A percentile compares a stretch with the other conserved stretches of the same genome.
Evolutionary conservation across 1,140 invertebrate species (phyloP).

Genomic region (Aphis gossypii): DNA sequence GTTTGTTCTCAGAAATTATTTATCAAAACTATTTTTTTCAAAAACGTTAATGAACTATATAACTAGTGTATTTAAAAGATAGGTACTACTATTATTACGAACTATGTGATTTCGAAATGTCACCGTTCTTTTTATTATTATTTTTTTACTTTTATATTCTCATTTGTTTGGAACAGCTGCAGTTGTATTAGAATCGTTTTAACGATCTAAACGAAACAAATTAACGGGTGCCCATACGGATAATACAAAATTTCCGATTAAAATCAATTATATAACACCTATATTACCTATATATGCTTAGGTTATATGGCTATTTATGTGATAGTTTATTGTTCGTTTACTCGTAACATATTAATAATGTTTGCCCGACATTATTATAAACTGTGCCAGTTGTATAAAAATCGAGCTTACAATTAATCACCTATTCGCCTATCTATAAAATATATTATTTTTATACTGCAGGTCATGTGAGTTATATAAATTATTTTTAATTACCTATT

Average conservation of each 20-base stretch:
- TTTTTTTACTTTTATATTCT: slow-evolving; percentile 3
- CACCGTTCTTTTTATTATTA: background rate
- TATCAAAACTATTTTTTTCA: background rate
- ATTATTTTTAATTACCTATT: slow-evolving; percentile 11
- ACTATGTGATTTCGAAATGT: background rate
- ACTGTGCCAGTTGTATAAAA: background rate
- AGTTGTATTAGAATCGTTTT: background rate
- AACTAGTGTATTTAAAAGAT: background rate
- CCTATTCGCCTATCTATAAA: background rate
- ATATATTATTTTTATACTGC: background rate
- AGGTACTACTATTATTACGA: background rate
- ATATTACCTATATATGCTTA: background rate
- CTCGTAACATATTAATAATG: background rate
- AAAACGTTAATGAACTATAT: background rate
- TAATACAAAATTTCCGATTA: background rate
- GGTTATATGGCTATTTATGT: background rate
- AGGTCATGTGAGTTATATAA: background rate
- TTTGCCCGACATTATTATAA: background rate
- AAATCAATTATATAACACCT: background rate
- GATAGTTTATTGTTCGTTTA: background rate
- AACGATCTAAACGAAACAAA: background rate
- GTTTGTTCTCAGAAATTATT: background rate
- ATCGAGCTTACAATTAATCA: background rate
- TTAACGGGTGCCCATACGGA: background rate
- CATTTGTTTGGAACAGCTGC: background rate